A percentile compares a stretch with the other conserved stretches of the same genome.
These are phyloP conservation scores for Mythimna loreyi DNA, from an alignment of 2,888 invertebrate genomes.

Conservation along the genomic window DNA sequence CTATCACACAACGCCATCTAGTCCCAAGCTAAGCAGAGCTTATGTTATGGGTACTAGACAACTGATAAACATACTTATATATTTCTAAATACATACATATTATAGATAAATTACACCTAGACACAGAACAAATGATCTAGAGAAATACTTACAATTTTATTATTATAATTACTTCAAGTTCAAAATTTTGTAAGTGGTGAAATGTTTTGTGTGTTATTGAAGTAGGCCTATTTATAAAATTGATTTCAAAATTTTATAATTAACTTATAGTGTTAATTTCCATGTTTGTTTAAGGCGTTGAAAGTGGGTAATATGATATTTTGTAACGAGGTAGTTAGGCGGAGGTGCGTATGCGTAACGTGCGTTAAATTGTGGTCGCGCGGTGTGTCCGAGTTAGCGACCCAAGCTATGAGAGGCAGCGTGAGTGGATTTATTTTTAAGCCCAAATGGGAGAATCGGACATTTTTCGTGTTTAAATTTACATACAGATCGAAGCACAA, in stretches of 20 bases:
- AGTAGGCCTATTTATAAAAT: constrained; percentile 36
- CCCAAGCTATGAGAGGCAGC: constrained; percentile 16
- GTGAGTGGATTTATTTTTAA: background rate
- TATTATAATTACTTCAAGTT: constrained; percentile 30
- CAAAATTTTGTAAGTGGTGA: constrained; percentile 31
- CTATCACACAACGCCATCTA: too few species aligned
- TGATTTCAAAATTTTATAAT: constrained; percentile 41
- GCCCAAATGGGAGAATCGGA: too few species aligned
- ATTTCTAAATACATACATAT: too few species aligned
- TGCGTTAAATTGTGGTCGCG: constrained; percentile 52
- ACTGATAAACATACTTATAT: too few species aligned
- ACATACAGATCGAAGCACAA: too few species aligned
- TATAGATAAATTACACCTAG: too few species aligned
- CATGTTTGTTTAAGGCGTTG: constrained; percentile 45
- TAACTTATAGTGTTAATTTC: constrained; percentile 32
- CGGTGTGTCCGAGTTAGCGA: constrained; percentile 5
- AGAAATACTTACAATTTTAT: constrained; percentile 12
- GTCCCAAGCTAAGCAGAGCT: too few species aligned
- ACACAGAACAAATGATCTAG: too few species aligned
- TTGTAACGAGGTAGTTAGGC: constrained; percentile 41
- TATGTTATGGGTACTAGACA: too few species aligned
- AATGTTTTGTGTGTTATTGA: constrained; percentile 30
- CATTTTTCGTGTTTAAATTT: too few species aligned
- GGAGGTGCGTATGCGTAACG: constrained; percentile 45
- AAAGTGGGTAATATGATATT: constrained; percentile 46